These are phyloP conservation scores for Oryzias celebensis DNA, from an alignment of 2,113 vertebrate species.

Conservation along the genomic window DNA sequence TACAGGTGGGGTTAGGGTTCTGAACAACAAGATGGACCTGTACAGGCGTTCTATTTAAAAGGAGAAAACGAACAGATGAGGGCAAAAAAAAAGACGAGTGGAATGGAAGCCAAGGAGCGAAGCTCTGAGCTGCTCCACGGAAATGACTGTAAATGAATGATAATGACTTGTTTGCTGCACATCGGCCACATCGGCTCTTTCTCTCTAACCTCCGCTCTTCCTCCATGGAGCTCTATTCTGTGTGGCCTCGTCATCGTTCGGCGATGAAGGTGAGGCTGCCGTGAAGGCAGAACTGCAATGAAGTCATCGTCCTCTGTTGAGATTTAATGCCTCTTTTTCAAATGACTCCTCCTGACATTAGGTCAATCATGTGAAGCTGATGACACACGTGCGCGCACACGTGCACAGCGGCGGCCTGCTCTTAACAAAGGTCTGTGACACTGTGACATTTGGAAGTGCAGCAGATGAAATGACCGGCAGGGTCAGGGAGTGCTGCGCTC, in stretches of 20 bases:
- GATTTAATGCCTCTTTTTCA: neutral
- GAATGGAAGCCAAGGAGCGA: no score
- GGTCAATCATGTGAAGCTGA: neutral
- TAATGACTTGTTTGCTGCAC: slow-evolving; percentile 64
- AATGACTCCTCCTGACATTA: neutral
- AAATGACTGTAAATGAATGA: slow-evolving; percentile 63
- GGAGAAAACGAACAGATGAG: slow-evolving; percentile 3
- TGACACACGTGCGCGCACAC: slow-evolving; percentile 32
- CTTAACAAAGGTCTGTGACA: slow-evolving; percentile 61
- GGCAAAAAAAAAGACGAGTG: neutral
- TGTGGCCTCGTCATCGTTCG: neutral
- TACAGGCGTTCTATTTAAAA: slow-evolving; percentile 1
- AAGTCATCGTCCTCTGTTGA: slow-evolving; percentile 10
- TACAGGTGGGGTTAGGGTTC: neutral
- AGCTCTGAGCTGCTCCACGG: slow-evolving; percentile 23
- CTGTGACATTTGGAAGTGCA: slow-evolving; percentile 65
- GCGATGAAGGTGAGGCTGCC: neutral
- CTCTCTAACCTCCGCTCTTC: slow-evolving; percentile 54
- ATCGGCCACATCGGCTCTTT: slow-evolving; percentile 36
- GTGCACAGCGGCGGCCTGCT: slow-evolving; percentile 27
- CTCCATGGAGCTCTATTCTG: slow-evolving; percentile 4
- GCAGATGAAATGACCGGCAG: slow-evolving; percentile 62
- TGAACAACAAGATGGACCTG: neutral
- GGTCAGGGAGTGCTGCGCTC: slow-evolving; percentile 46
- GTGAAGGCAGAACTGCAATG: neutral